These are phyloP conservation scores for Onychomys leucogaster DNA, from an alignment of 2,797 vertebrate species.

Conservation along the genomic window DNA sequence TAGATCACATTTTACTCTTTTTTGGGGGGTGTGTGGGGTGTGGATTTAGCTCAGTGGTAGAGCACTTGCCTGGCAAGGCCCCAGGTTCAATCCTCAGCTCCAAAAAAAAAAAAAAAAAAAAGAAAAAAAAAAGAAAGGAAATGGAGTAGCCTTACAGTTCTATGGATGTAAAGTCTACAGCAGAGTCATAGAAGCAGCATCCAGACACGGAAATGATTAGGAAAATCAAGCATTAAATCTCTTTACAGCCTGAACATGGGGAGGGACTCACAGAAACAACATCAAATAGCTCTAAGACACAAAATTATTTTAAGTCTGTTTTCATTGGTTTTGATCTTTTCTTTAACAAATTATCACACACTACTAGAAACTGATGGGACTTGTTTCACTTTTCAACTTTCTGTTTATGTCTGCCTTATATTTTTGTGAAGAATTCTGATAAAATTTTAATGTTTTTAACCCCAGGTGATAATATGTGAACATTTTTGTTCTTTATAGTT, in stretches of 20 bases:
- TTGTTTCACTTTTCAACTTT: background rate
- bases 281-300: background rate
- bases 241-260: background rate
- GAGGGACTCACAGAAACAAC: background rate
- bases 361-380: background rate
- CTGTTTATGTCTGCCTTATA: background rate
- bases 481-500: background rate
- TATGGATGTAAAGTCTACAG: background rate
- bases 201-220: background rate
- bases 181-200: background rate
- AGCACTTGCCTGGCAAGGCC: too few relatives aligned
- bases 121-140: too few relatives aligned
- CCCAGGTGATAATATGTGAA: background rate
- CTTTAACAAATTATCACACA: background rate
- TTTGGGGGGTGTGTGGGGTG: too few relatives aligned
- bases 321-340: constrained; percentile 18
- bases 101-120: too few relatives aligned
- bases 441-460: constrained; percentile 16
- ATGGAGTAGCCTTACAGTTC: background rate
- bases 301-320: background rate
- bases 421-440: background rate
- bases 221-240: background rate
- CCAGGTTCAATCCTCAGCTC: too few relatives aligned
- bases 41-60: too few relatives aligned
- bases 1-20: too few relatives aligned